These are phyloP conservation scores for Holcopasites calliopsidis DNA, from an alignment of 1,140 invertebrate species.

Conservation along the genomic window DNA sequence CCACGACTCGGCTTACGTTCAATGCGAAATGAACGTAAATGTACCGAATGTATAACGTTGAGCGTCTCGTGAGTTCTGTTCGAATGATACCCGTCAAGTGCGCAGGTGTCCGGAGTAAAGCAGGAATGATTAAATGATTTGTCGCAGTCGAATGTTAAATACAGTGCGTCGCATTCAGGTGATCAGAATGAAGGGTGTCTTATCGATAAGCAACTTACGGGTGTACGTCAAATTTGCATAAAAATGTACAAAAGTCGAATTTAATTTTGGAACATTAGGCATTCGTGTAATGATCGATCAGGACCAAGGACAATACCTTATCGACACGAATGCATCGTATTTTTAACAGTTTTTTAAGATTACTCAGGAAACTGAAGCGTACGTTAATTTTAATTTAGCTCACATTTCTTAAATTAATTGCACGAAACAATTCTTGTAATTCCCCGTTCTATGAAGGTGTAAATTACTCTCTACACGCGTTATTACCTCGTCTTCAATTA, in stretches of 20 bases:
- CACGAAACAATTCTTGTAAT: neutral
- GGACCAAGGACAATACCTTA: too few relatives aligned
- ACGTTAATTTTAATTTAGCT: neutral
- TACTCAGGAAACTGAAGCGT: neutral
- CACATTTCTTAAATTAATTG: neutral
- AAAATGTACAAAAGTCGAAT: too few relatives aligned
- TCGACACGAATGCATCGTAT: too few relatives aligned
- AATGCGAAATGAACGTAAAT: constrained; percentile 67
- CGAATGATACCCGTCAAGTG: neutral
- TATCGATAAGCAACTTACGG: too few relatives aligned
- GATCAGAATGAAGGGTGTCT: neutral
- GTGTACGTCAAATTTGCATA: too few relatives aligned
- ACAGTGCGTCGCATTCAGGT: neutral
- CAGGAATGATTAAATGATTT: neutral
- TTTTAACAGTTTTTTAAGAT: too few relatives aligned
- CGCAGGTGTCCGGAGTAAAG: neutral
- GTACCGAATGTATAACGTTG: constrained; percentile 26
- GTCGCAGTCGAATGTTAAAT: neutral
- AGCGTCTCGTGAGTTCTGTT: neutral
- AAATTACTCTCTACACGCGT: constrained; percentile 6
- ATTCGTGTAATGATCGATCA: too few relatives aligned
- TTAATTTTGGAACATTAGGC: too few relatives aligned
- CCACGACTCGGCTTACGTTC: constrained; percentile 51
- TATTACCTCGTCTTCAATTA: constrained; percentile 21
- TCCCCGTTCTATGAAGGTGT: neutral